phyloP scores from a whole-genome alignment of 2,797 vertebrate genomes.

The Gymnopithys bicolor region DNA sequence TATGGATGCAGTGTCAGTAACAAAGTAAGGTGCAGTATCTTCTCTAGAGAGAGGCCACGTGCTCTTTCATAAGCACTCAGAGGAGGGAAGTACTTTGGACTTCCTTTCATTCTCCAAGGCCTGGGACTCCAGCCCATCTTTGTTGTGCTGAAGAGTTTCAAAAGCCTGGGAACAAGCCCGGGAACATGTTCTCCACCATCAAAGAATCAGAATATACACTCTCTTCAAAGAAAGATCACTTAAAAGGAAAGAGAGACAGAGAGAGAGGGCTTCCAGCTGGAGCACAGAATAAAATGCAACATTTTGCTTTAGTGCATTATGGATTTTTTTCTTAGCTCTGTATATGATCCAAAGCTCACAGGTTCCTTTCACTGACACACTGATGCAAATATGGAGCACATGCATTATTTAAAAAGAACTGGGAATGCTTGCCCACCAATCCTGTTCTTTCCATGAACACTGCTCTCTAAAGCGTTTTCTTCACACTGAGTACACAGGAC shows the following conservation, averaged over 20 bases:
- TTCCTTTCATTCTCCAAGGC: background rate
- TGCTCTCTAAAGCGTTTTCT: background rate
- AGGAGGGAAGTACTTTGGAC: background rate
- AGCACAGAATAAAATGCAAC: background rate
- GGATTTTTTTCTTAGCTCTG: background rate
- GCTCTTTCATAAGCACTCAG: background rate
- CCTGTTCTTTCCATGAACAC: background rate
- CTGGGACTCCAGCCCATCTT: background rate
- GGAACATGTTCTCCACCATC: background rate
- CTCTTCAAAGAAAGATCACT: background rate
- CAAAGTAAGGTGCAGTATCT: background rate
- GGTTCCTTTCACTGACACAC: background rate
- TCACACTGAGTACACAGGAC: background rate
- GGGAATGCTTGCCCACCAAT: background rate
- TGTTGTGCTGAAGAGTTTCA: background rate
- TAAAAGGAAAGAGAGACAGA: background rate
- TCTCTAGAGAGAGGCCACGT: accelerated
- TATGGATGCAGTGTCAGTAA: background rate
- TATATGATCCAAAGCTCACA: background rate
- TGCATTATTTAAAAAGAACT: background rate
- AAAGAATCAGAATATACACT: background rate
- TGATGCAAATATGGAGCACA: background rate
- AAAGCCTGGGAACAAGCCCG: background rate
- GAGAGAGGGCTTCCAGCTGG: background rate
- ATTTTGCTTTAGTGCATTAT: background rate